Conservation (phyloP, 2,797 vertebrate species). For the Tympanoctomys barrerae region DNA sequence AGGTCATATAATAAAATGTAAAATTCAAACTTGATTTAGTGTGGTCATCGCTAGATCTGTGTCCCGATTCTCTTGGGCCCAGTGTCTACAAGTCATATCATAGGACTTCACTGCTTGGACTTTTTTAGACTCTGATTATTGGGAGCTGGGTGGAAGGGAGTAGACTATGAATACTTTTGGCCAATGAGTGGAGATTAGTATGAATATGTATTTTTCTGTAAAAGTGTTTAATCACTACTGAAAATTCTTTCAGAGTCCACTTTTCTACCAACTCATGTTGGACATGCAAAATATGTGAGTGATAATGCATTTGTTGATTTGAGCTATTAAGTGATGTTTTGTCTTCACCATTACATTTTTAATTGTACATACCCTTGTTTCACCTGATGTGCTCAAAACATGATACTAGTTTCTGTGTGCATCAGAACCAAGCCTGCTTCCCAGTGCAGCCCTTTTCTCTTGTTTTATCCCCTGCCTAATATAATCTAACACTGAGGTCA, state of each 20-base stretch:
- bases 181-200: background rate
- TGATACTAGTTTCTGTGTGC: background rate
- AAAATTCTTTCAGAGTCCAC: constrained; percentile 27
- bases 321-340: background rate
- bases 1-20: background rate
- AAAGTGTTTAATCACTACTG: constrained; percentile 10
- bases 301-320: background rate
- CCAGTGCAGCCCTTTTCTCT: background rate
- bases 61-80: background rate
- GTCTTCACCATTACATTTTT: background rate
- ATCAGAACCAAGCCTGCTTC: constrained; percentile 8
- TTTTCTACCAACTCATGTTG: background rate
- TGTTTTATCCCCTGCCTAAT: background rate
- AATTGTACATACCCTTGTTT: background rate
- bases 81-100: background rate
- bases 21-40: background rate
- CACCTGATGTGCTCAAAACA: background rate
- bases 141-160: background rate
- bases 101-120: background rate
- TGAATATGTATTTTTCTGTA: constrained; percentile 14
- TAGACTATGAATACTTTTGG: background rate
- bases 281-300: background rate
- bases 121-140: background rate
- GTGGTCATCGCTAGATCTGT: background rate
- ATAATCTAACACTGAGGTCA: background rate